phyloP scores from a whole-genome alignment of 2,888 invertebrate genomes.

The Bimastos eiseni region DNA sequence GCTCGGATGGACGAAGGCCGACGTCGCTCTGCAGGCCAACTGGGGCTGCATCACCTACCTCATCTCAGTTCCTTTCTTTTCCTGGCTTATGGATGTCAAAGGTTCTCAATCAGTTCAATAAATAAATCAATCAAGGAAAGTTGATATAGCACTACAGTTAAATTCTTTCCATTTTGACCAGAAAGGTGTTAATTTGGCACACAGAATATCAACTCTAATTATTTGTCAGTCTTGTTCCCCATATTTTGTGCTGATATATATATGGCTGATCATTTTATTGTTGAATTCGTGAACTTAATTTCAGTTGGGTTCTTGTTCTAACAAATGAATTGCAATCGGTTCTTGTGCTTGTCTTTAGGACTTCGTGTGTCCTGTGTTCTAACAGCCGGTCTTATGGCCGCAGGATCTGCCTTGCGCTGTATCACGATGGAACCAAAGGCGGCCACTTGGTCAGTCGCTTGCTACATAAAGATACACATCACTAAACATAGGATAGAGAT shows the following conservation, averaged over 20 bases:
- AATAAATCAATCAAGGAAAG: no score
- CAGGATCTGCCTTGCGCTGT: conserved; percentile 54
- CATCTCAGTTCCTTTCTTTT: conserved; percentile 53
- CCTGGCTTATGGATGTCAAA: conserved; percentile 56
- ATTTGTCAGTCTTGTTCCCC: not conserved
- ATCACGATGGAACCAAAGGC: conserved; percentile 47
- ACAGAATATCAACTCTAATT: not conserved
- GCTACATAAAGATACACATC: not conserved
- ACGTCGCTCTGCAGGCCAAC: conserved; percentile 57
- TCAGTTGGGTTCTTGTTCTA: not conserved
- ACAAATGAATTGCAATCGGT: not conserved
- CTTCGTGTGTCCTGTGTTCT: conserved; percentile 51
- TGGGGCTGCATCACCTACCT: conserved; percentile 60
- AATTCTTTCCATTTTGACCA: not conserved
- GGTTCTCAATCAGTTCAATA: no score
- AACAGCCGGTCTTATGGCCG: conserved; percentile 48
- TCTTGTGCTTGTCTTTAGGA: conserved; percentile 45
- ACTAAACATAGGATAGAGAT: not conserved
- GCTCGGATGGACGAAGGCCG: conserved; percentile 54
- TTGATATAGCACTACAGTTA: not conserved
- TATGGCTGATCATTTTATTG: not conserved
- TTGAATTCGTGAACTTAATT: not conserved
- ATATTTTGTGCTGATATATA: not conserved
- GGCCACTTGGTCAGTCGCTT: conserved; percentile 50
- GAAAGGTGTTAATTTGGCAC: not conserved